Conservation (phyloP, 2,888 invertebrate species). For the Drosophila recens region DNA sequence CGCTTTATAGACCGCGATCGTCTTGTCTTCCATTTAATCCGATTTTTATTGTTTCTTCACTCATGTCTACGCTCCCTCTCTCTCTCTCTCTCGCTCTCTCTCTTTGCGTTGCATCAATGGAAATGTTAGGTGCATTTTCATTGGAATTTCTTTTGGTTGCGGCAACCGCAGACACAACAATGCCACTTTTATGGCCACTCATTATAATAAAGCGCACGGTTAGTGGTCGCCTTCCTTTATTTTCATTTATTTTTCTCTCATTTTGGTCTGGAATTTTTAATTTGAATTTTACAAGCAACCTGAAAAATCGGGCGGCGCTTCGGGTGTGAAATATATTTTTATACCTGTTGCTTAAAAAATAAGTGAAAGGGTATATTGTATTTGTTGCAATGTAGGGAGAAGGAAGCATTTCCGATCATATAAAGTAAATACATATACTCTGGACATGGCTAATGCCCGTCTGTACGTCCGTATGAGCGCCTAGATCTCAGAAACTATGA, state of each 20-base stretch:
- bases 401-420: too few relatives aligned
- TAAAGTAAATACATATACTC: too few relatives aligned
- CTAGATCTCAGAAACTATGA: too few relatives aligned
- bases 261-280: conserved; percentile 61
- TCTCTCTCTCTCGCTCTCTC: conserved; percentile 10
- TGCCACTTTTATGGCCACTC: conserved; percentile 80
- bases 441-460: too few relatives aligned
- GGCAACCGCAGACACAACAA: conserved; percentile 60
- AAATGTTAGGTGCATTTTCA: conserved; percentile 76
- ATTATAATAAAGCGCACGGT: conserved; percentile 82
- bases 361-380: too few relatives aligned
- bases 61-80: conserved; percentile 25
- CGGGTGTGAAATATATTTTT: conserved; percentile 64
- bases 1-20: conserved; percentile 64
- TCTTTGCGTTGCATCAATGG: conserved; percentile 62
- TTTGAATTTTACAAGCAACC: conserved; percentile 75
- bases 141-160: conserved; percentile 68
- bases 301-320: conserved; percentile 60
- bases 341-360: too few relatives aligned
- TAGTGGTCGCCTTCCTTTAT: conserved; percentile 64
- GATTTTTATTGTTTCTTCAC: conserved; percentile 81
- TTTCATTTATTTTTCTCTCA: neutral
- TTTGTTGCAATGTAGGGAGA: too few relatives aligned
- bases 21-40: conserved; percentile 77
- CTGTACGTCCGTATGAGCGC: too few relatives aligned